A percentile compares a stretch with the other conserved stretches of the same genome.
These are phyloP conservation scores for Drosophila nikananu DNA, from an alignment of 1,140 invertebrate species.

Conservation along the genomic window DNA sequence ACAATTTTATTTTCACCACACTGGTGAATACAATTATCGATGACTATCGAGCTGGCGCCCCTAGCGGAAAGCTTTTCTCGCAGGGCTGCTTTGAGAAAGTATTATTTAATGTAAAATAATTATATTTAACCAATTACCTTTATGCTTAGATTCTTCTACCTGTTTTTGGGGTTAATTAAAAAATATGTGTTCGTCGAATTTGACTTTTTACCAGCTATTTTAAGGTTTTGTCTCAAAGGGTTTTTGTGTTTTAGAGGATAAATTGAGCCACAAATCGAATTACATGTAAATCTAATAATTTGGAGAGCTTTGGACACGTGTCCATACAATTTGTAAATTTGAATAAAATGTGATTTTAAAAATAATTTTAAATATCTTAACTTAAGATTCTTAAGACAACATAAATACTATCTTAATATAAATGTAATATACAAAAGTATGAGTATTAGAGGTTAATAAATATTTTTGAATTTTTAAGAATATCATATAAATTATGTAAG, in stretches of 20 bases:
- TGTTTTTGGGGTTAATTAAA: too few relatives aligned
- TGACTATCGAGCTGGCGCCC: not conserved
- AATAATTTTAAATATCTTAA: not conserved
- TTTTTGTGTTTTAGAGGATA: too few relatives aligned
- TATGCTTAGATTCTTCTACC: not conserved
- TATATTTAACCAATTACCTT: not conserved
- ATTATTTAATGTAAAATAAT: not conserved
- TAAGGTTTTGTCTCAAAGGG: not conserved
- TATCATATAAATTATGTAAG: too few relatives aligned
- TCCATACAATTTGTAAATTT: not conserved
- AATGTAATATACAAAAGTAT: not conserved
- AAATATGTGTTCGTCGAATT: not conserved
- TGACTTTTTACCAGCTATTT: not conserved
- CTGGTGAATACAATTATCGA: not conserved
- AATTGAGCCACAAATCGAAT: too few relatives aligned
- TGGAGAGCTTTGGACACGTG: slow-evolving; percentile 15
- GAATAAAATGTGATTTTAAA: not conserved
- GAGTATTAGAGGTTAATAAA: too few relatives aligned
- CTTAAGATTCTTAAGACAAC: too few relatives aligned
- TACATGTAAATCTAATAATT: not conserved
- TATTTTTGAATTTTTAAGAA: too few relatives aligned
- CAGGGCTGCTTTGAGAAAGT: not conserved
- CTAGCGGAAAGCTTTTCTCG: not conserved
- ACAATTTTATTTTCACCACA: not conserved
- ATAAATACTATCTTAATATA: not conserved